Conservation (phyloP, 37 sponge, comb jelly and placozoan species). For the Mnemiopsis leidyi region DNA sequence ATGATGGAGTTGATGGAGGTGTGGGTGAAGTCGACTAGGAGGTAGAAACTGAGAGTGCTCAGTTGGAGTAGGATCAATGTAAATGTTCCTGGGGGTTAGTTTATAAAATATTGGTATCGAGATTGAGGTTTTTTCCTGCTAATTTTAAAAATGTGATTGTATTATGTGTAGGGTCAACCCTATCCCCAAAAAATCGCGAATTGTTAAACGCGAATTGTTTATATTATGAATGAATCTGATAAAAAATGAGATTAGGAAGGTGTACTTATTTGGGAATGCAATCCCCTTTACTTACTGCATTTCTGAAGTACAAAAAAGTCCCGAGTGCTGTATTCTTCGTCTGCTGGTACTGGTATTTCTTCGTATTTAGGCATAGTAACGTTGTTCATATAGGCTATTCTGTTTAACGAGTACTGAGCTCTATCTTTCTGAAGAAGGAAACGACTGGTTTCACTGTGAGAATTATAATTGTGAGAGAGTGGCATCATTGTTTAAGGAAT, state of each 20-base stretch:
- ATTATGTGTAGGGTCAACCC: too few relatives aligned
- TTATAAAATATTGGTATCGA: too few relatives aligned
- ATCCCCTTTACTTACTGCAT: constrained; percentile 4
- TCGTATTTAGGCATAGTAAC: neutral
- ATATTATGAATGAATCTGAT: too few relatives aligned
- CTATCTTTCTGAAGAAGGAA: constrained; percentile 29
- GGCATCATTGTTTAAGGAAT: too few relatives aligned
- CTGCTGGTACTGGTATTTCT: neutral
- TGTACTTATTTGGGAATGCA: too few relatives aligned
- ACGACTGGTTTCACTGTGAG: too few relatives aligned
- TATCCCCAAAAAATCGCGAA: too few relatives aligned
- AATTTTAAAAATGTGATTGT: too few relatives aligned
- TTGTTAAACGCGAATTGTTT: too few relatives aligned
- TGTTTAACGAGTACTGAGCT: neutral
- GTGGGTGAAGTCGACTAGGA: neutral
- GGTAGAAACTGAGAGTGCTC: constrained; percentile 5
- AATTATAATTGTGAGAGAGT: too few relatives aligned
- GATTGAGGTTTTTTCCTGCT: too few relatives aligned
- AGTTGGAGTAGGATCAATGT: neutral
- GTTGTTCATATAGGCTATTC: neutral
- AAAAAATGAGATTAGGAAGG: too few relatives aligned
- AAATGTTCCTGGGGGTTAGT: neutral
- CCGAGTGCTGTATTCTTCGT: neutral
- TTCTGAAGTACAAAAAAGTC: neutral
- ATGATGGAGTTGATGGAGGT: constrained; percentile 9